Conservation (phyloP, 2,113 vertebrate genomes). For the Silurus meridionalis region DNA sequence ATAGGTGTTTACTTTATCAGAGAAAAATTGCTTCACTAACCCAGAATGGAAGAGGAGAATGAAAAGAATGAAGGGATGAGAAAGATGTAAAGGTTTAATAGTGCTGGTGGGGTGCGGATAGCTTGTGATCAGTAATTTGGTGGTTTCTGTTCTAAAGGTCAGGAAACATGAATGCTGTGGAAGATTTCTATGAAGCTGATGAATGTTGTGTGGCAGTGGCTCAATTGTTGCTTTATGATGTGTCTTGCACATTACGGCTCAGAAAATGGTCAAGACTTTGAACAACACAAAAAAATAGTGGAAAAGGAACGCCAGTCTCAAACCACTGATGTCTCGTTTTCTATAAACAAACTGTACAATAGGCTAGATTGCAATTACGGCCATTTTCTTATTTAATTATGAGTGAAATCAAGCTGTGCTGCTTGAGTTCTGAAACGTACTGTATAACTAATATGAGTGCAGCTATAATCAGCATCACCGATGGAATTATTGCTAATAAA, state of each 20-base stretch:
- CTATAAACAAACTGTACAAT: neutral
- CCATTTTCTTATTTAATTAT: neutral
- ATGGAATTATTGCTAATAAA: neutral
- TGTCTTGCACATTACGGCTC: neutral
- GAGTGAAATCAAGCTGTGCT: neutral
- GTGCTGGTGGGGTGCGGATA: neutral
- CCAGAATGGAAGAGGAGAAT: neutral
- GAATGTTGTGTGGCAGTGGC: neutral
- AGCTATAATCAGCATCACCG: neutral
- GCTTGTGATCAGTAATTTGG: neutral
- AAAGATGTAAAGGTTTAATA: neutral
- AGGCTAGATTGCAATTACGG: neutral
- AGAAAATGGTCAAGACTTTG: neutral
- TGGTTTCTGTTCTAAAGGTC: constrained; percentile 15
- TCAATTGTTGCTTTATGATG: neutral
- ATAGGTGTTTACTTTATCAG: neutral
- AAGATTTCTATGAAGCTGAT: constrained; percentile 6
- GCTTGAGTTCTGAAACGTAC: neutral
- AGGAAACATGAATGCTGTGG: neutral
- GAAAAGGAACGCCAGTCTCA: neutral
- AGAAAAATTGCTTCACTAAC: neutral
- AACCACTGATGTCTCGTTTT: constrained; percentile 6
- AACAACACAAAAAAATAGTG: neutral
- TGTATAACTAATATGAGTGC: neutral
- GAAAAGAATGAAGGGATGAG: neutral